Base-by-base conservation (phyloP, 2,113 vertebrate genomes). In the Pipa parva region DNA sequence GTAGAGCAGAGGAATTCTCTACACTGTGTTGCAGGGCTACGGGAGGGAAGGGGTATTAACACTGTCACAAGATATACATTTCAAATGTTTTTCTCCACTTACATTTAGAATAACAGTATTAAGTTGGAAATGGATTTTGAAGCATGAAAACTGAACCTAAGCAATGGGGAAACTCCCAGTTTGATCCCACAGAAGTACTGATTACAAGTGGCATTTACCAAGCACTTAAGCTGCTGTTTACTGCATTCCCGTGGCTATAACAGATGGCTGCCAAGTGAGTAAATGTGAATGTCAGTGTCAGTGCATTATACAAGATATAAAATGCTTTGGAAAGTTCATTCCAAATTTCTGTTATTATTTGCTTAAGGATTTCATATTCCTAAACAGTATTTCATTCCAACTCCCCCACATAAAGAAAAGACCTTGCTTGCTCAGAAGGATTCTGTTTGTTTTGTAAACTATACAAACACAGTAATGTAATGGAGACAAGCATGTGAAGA, bases 61-160 rank as follows among this genome's bases (percentile, higher is more conserved):
- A 49, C 5, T 24, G 21, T 24, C 46, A 49, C 46, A 49, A 7
- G 21, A 22, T 49, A 20, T 24, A 49, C 1, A 22, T 49, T 49
- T 49, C 20, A 21, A 49, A 49, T 24, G 18, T 21, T 24, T 13
- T 42, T 42, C 33, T 18, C 5, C 55, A 21, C 63, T 67, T 59
- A 67, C 64, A 37, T 27, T 37, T 50, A 67, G 64, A 67, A 67
- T 50, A 67, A 67, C 64, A 67, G 64, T 59, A 67, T 50, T 58
- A 67, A 48, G 37, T 24, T 57, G 63, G 27, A 65, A 57, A 57
- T 57, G 52, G 63, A 65, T 65, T 21, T 7, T 17, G 52, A 45
- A 63, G 59, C 1, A 21, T 17, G 49, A 29, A 59, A 73, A 69
- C 29, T 22, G 48, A 71, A 48, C 4, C 4, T 22, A 29, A 27